phyloP scores from a whole-genome alignment of 2,888 invertebrate species.

The Bombylius discolor region DNA sequence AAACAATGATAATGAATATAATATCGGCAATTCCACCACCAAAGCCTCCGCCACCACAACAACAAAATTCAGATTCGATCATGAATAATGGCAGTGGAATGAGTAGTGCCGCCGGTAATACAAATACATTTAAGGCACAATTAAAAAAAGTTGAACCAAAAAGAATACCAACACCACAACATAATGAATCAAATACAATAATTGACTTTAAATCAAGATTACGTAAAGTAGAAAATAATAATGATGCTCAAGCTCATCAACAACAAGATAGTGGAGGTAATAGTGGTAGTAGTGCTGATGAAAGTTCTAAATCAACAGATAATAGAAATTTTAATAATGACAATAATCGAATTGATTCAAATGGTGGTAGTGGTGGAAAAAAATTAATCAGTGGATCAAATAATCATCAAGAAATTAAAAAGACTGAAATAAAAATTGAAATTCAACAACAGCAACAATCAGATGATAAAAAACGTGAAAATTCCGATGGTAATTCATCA shows the following conservation, averaged over 20 bases:
- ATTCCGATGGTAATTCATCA: conserved; percentile 26
- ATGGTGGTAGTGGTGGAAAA: neutral
- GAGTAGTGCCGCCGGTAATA: conserved; percentile 27
- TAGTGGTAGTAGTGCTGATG: neutral
- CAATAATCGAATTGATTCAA: conserved; percentile 1
- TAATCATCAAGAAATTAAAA: conserved; percentile 24
- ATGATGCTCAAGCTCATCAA: conserved; percentile 20
- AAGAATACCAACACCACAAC: conserved; percentile 40
- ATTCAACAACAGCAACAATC: conserved; percentile 28
- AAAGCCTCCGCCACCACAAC: conserved; percentile 14
- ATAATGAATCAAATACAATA: conserved; percentile 48
- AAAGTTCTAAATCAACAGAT: neutral
- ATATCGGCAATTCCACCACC: conserved; percentile 7
- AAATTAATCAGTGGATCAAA: conserved; percentile 1
- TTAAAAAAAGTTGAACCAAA: conserved; percentile 63
- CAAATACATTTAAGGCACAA: conserved; percentile 49
- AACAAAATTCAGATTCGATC: conserved; percentile 12
- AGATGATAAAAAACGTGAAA: conserved; percentile 37
- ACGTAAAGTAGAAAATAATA: conserved; percentile 57
- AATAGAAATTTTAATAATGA: conserved; percentile 8
- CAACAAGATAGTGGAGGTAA: conserved; percentile 5
- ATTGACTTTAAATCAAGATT: conserved; percentile 74
- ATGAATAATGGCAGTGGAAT: conserved; percentile 20
- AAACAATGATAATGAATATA: neutral
- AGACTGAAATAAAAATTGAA: conserved; percentile 39